These are phyloP conservation scores for Brachycybe producta DNA, from an alignment of 2,888 invertebrate genomes.

Conservation along the genomic window DNA sequence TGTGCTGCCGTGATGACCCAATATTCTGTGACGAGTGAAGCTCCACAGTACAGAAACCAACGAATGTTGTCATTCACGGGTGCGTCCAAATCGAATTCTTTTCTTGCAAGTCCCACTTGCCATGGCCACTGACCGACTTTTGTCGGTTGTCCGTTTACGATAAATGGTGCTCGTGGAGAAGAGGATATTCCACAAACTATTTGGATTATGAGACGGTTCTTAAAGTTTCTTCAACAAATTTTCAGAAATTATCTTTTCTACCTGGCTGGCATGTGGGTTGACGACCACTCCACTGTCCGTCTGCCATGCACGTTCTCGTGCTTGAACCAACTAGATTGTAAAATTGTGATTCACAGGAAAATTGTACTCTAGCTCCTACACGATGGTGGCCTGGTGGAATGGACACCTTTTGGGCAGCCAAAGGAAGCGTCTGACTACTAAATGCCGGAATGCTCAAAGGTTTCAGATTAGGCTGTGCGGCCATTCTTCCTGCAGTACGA, in stretches of 20 bases:
- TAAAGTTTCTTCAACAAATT: not conserved
- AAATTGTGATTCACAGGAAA: constrained; percentile 22
- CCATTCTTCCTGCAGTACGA: not conserved
- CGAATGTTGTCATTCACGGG: not conserved
- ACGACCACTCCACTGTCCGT: constrained; percentile 24
- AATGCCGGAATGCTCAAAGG: too few relatives aligned
- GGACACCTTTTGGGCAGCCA: not conserved
- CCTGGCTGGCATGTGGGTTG: constrained; percentile 24
- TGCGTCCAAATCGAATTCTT: constrained; percentile 14
- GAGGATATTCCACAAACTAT: constrained; percentile 24
- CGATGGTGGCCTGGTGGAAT: constrained; percentile 21
- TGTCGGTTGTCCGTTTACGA: constrained; percentile 23
- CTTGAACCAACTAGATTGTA: constrained; percentile 24
- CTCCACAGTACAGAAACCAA: constrained; percentile 24
- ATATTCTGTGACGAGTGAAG: constrained; percentile 21
- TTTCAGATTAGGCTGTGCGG: too few relatives aligned
- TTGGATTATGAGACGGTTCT: not conserved
- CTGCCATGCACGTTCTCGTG: constrained; percentile 21
- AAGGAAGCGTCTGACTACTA: not conserved
- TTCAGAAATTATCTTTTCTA: constrained; percentile 9
- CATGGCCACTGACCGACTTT: constrained; percentile 26
- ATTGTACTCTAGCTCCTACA: constrained; percentile 21
- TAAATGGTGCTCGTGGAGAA: constrained; percentile 23
- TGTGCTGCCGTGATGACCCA: constrained; percentile 25
- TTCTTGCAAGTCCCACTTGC: constrained; percentile 22